Evolutionary conservation across 2,888 invertebrate genomes (phyloP).

Genomic region (Petrolisthes manimaculis): DNA sequence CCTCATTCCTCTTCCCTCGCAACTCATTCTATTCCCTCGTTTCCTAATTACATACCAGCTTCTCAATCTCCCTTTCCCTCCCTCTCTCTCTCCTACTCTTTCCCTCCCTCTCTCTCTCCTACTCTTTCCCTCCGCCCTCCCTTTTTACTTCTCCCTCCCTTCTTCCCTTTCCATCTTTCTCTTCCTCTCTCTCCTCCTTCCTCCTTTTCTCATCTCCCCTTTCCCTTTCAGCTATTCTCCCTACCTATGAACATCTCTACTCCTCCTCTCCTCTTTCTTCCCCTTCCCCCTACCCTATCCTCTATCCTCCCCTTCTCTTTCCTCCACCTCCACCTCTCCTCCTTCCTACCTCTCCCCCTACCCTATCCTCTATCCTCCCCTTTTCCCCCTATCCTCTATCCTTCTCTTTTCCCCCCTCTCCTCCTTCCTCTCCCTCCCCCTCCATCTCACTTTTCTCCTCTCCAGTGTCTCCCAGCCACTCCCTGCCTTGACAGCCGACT

Average conservation of each 20-base stretch:
- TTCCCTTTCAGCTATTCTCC: background rate
- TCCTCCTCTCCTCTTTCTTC: background rate
- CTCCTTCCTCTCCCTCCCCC: background rate
- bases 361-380: background rate
- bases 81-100: background rate
- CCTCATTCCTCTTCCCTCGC: background rate
- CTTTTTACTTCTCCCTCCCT: background rate
- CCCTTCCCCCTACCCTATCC: background rate
- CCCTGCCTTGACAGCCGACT: slow-evolving; percentile 9
- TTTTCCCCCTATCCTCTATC: background rate
- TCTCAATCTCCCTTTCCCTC: background rate
- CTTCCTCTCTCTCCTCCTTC: background rate
- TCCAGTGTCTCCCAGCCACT: background rate
- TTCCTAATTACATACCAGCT: background rate
- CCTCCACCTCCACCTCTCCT: background rate
- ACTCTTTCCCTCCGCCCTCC: background rate
- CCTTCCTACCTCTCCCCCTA: slow-evolving; percentile 6
- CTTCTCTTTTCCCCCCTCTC: background rate
- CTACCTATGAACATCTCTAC: background rate
- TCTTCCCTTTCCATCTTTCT: background rate
- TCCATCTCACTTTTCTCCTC: background rate
- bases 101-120: background rate
- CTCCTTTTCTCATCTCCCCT: background rate
- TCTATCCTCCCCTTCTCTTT: background rate
- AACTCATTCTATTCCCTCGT: background rate